Percentiles rank a stretch among this genome's conserved stretches.
These are phyloP conservation scores for Dolichomitus sp. DNA, from an alignment of 2,888 invertebrate species.

Conservation along the genomic window DNA sequence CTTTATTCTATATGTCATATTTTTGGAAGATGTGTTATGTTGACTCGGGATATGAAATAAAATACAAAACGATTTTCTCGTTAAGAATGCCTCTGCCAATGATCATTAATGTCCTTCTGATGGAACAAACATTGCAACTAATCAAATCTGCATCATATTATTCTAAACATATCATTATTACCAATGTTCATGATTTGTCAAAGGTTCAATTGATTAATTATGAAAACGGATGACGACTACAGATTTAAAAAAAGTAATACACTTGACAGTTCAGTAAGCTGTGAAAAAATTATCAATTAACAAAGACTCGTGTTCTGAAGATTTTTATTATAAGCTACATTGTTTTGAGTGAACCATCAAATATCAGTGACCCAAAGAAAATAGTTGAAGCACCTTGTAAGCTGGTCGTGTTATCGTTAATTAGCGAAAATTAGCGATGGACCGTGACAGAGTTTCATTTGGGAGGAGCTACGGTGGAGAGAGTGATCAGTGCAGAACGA, in stretches of 20 bases:
- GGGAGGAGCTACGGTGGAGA: neutral
- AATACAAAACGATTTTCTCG: neutral
- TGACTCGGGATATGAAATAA: neutral
- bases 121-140: too few relatives aligned
- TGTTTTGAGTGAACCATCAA: slow-evolving; percentile 39
- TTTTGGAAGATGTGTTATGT: neutral
- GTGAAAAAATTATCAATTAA: neutral
- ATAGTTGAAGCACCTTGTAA: slow-evolving; percentile 29
- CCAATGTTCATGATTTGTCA: neutral
- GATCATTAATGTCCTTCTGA: neutral
- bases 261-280: neutral
- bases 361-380: slow-evolving; percentile 11
- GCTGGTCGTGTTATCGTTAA: slow-evolving; percentile 51
- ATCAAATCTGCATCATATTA: too few relatives aligned
- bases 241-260: neutral
- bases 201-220: neutral
- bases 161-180: neutral
- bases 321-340: slow-evolving; percentile 16
- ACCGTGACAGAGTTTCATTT: slow-evolving; percentile 48
- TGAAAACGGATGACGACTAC: neutral
- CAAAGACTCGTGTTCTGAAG: neutral
- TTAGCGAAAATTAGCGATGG: slow-evolving; percentile 52
- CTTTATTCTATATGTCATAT: neutral
- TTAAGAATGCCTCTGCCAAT: neutral
- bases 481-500: slow-evolving; percentile 30